phyloP scores from a whole-genome alignment of 2,888 invertebrate genomes.

The Julus scandinavius region DNA sequence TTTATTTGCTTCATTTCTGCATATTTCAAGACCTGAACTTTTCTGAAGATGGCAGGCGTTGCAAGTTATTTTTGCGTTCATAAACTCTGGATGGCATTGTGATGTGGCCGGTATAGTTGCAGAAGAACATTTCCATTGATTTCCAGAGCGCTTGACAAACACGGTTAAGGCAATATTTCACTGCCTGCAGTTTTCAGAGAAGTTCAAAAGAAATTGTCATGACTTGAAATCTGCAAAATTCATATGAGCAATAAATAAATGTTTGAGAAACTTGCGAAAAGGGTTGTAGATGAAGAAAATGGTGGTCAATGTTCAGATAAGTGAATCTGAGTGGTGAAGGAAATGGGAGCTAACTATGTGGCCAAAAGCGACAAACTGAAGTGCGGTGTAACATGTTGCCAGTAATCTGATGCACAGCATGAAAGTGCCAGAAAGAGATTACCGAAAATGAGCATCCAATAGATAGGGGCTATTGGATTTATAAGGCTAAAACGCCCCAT shows the following conservation, averaged over 20 bases:
- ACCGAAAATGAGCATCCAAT: constrained; percentile 43
- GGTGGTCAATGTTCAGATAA: neutral
- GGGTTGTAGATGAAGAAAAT: neutral
- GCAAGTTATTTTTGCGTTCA: too few species aligned
- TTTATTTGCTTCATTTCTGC: too few species aligned
- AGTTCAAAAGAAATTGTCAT: neutral
- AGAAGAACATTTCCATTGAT: too few species aligned
- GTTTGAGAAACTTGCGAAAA: neutral
- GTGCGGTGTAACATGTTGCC: constrained; percentile 23
- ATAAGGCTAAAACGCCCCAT: constrained; percentile 38
- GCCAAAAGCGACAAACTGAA: constrained; percentile 37
- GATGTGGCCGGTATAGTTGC: too few species aligned
- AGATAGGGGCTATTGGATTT: constrained; percentile 46
- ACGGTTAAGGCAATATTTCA: too few species aligned
- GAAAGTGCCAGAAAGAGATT: constrained; percentile 45
- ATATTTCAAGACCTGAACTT: too few species aligned
- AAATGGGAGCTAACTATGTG: constrained; percentile 32
- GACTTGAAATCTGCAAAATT: neutral
- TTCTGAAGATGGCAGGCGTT: too few species aligned
- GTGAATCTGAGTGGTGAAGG: neutral
- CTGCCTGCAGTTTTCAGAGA: neutral
- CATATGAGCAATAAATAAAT: neutral
- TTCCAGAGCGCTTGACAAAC: too few species aligned
- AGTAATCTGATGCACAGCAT: constrained; percentile 43
- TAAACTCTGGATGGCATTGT: too few species aligned